Base-by-base conservation (phyloP, 2,888 invertebrate genomes). In the Troides helena region DNA sequence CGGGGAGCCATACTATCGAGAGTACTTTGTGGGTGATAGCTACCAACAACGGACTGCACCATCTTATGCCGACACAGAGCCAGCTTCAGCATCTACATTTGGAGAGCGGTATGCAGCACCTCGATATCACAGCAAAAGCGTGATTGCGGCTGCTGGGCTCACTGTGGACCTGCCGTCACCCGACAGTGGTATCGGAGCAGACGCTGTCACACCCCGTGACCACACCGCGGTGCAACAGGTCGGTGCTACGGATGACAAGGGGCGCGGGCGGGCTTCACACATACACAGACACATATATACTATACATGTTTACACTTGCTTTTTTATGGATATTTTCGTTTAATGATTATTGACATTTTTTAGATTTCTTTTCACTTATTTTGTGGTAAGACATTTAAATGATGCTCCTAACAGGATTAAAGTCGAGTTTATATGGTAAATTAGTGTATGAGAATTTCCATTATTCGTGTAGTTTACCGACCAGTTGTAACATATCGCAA, bases 161-260 rank as follows among this genome's bases (percentile, higher is more conserved):
- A 97, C 98, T 66, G 98, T 98, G 83, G 98, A 98, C 92, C 95
- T 99, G 84, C 98, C 98, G 43, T 98, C 98, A 79, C 98, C 98
- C 43, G 99, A 99, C 93, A 97, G 97, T 84, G 99, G 99, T 75
- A 98, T 99, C 84, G 98, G 98, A 74, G 97, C 98, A 57, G 97
- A 98, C 84, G 97, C 98, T 78, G 97, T 98, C 86, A 98, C 98
- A 72, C 98, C 98, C 74, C 94, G 97, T 81, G 97, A 97, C 91
- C 97, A 97, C 93, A 96, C 96, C 84, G 95, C 96, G 85, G 95
- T 97, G 81, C 97, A 97, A 93, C 97, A 97, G 96, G 97, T 97
- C 93, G 94, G 94, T 94, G 84, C 78, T 69, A 78, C 81, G 79
- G 76, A 72, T 70, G 75, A 67, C 69, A 75, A 30, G 74, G 85